Conservation (phyloP, 2,797 vertebrate species). For the Nannoperca australis region DNA sequence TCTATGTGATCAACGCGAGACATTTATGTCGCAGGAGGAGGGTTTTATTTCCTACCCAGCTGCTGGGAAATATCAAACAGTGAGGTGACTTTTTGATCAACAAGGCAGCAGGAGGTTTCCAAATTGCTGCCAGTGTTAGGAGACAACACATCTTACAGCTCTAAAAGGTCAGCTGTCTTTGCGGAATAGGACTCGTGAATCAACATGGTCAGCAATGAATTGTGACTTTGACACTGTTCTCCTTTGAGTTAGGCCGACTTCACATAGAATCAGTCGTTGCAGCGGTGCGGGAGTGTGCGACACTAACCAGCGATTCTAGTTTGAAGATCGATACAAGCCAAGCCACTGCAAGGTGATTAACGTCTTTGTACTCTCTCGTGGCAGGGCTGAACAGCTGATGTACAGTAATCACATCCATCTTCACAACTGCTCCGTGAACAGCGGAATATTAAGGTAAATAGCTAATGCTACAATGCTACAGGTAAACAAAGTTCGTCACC, state of each 20-base stretch:
- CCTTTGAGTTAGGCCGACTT: conserved; percentile 25
- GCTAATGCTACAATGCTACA: no score
- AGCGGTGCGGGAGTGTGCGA: no score
- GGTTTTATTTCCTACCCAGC: conserved; percentile 41
- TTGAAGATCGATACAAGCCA: no score
- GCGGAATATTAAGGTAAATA: no score
- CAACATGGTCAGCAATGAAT: conserved; percentile 46
- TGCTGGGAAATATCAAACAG: conserved; percentile 51
- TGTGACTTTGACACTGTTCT: conserved; percentile 24
- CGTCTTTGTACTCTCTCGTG: no score
- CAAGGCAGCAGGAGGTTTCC: conserved; percentile 47
- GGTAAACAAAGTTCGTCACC: no score
- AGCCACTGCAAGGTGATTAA: no score
- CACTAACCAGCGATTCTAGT: no score
- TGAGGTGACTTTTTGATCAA: conserved; percentile 65
- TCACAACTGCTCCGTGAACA: no score
- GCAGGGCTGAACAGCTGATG: no score
- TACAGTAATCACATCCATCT: no score
- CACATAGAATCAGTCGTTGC: no score
- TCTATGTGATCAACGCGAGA: conserved; percentile 48
- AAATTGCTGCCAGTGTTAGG: conserved; percentile 50
- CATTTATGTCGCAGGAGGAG: conserved; percentile 49
- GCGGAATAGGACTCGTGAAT: conserved; percentile 43
- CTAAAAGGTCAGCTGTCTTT: conserved; percentile 72
- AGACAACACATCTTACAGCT: conserved; percentile 52